Base-by-base conservation (phyloP, 2,888 invertebrate species). In the Podabrus alpinus region DNA sequence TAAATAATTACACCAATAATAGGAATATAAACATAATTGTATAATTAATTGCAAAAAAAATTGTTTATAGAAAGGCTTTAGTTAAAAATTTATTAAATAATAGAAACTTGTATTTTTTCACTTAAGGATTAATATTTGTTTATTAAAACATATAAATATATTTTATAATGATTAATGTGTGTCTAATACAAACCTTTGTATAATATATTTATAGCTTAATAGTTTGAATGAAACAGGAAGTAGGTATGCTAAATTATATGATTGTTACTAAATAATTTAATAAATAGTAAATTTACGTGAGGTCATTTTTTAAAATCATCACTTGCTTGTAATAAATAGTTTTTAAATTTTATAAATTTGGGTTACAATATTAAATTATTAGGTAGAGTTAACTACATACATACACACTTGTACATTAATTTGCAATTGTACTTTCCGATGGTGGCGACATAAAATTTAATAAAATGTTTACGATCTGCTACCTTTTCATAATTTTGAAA, bases 261-360 rank as follows among this genome's bases (percentile, higher is more conserved):
- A 64, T 64, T 64, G 62, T 64, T 21, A 64, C 62, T 64, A 64
- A 64, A 64, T 64, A 64, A 64, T 64, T 64, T 64, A 64, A 64
- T 64, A 64, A 19, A 64, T 64, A 64, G 21, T 64, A 64, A 64
- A 64, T 64, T 64, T 64, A 64, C 21, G 17, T 64, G 21, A 64
- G 21, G 62, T 19, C 19, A 21, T 64, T 64, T 64, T 64, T 64
- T 13, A 64, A 64, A 21, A 45, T 45, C 45, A n/a, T n/a, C n/a
- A 29, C 13, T 13, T n/a, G 45, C 45, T 45, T 45, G n/a, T 45
- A 45, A 45, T 45, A 45, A 45, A 45, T 45, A 45, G 45, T 45
- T 45, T 45, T 45, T 45, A 45, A 45, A 45, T 45, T 45, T n/a
- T 45, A 45, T 45, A 45, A 45, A 45, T n/a, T 45, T 45, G 45